Conservation (phyloP, 2,113 vertebrate species). For the Isurus oxyrinchus region DNA sequence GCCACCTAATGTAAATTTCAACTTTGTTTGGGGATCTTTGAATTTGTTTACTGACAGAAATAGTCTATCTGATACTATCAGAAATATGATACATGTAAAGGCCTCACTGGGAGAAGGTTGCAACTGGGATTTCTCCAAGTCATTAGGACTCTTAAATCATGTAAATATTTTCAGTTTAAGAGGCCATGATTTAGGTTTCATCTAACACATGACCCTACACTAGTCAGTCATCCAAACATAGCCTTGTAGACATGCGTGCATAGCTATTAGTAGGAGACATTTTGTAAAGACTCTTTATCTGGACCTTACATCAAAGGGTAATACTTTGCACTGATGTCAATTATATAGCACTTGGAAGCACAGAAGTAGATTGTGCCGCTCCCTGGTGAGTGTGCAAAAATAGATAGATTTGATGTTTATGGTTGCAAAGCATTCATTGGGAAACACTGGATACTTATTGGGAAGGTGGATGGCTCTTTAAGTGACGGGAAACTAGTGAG, state of each 20-base stretch:
- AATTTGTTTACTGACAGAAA: not conserved
- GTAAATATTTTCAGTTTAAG: conserved; percentile 27
- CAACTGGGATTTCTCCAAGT: conserved; percentile 5
- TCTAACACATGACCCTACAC: conserved; percentile 7
- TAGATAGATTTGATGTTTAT: conserved; percentile 25
- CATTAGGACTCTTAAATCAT: conserved; percentile 11
- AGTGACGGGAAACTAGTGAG: not conserved
- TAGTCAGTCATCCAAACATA: conserved; percentile 17
- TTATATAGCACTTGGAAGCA: not conserved
- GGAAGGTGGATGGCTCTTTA: not conserved
- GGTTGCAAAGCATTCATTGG: not conserved
- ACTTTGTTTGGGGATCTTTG: not conserved
- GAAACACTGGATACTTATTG: not conserved
- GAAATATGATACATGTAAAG: not conserved
- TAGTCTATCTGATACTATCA: not conserved
- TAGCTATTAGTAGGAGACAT: not conserved
- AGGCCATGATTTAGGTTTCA: conserved; percentile 24
- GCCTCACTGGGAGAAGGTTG: not conserved
- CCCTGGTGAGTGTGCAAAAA: not conserved
- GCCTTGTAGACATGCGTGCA: not conserved
- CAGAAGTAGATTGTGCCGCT: not conserved
- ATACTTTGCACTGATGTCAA: not conserved
- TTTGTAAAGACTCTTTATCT: conserved; percentile 29
- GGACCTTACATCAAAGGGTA: not conserved
- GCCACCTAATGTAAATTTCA: not conserved